A percentile compares a stretch with the other conserved stretches of the same genome.
phyloP scores from a whole-genome alignment of 2,888 invertebrate species.

The Pomacea canaliculata region DNA sequence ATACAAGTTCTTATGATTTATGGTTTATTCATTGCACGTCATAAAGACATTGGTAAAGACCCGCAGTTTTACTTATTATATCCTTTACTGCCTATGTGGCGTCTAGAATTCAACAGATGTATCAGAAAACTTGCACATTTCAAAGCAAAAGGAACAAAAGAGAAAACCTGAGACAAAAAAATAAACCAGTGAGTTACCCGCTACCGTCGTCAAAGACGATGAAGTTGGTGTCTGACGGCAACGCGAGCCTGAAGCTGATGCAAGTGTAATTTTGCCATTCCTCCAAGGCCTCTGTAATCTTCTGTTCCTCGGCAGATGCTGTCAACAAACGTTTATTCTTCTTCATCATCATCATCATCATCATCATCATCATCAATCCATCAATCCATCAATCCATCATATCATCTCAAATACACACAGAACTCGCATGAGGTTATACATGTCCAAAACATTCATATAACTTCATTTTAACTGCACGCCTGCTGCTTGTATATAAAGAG shows the following conservation, averaged over 20 bases:
- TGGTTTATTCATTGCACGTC: too few species aligned
- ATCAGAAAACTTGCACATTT: too few species aligned
- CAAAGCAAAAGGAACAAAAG: too few species aligned
- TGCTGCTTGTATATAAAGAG: too few species aligned
- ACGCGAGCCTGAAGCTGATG: constrained; percentile 8
- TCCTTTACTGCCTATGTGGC: too few species aligned
- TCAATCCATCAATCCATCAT: not conserved
- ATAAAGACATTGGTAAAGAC: too few species aligned
- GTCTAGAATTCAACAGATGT: too few species aligned
- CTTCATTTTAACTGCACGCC: too few species aligned
- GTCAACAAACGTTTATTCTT: not conserved
- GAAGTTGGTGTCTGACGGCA: not conserved
- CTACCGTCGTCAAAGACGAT: constrained; percentile 23
- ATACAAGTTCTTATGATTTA: too few species aligned
- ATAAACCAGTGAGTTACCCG: constrained; percentile 11
- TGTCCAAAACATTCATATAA: too few species aligned
- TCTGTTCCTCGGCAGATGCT: not conserved
- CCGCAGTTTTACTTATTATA: too few species aligned
- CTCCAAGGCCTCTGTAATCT: constrained; percentile 15
- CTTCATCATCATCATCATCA: constrained; percentile 3
- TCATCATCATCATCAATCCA: constrained; percentile 3
- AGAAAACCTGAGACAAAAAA: not conserved
- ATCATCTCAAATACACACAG: not conserved
- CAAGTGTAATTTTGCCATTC: constrained; percentile 28
- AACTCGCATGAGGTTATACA: not conserved